These are phyloP conservation scores for Rhodeus uyekii DNA, from an alignment of 2,797 vertebrate genomes.

Conservation along the genomic window DNA sequence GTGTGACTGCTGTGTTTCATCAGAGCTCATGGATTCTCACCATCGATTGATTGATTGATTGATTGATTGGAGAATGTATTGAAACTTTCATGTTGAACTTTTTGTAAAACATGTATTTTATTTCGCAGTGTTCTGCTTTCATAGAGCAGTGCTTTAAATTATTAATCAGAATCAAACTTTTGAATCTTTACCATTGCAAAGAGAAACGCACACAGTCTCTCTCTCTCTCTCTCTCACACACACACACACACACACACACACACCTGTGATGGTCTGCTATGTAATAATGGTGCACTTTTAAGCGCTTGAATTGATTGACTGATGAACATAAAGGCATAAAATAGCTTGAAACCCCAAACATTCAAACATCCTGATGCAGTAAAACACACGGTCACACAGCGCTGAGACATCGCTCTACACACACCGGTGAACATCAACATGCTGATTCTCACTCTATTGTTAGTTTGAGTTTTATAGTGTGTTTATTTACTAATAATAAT, in stretches of 20 bases:
- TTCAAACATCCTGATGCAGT: too few relatives aligned
- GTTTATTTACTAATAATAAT: too few relatives aligned
- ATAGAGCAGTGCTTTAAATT: neutral
- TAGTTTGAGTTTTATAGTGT: too few relatives aligned
- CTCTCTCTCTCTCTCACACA: neutral
- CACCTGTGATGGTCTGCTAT: neutral
- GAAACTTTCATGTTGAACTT: slow-evolving; percentile 24
- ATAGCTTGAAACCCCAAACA: too few relatives aligned
- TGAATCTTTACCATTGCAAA: neutral
- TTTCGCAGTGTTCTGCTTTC: neutral
- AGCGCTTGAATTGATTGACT: neutral
- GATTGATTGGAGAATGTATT: slow-evolving; percentile 10
- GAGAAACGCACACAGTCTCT: too few relatives aligned
- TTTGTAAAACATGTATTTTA: slow-evolving; percentile 10
- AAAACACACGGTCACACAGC: too few relatives aligned
- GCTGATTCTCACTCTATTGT: too few relatives aligned
- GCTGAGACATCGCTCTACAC: too few relatives aligned
- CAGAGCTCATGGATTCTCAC: neutral
- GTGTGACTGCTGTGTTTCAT: neutral
- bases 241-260: neutral
- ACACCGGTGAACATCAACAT: too few relatives aligned
- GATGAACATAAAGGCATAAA: too few relatives aligned
- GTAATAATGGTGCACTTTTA: neutral
- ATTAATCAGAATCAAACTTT: slow-evolving; percentile 1
- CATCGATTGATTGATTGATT: slow-evolving; percentile 1